These are phyloP conservation scores for Opisthocomus hoazin DNA, from an alignment of 2,113 vertebrate genomes.

Conservation along the genomic window DNA sequence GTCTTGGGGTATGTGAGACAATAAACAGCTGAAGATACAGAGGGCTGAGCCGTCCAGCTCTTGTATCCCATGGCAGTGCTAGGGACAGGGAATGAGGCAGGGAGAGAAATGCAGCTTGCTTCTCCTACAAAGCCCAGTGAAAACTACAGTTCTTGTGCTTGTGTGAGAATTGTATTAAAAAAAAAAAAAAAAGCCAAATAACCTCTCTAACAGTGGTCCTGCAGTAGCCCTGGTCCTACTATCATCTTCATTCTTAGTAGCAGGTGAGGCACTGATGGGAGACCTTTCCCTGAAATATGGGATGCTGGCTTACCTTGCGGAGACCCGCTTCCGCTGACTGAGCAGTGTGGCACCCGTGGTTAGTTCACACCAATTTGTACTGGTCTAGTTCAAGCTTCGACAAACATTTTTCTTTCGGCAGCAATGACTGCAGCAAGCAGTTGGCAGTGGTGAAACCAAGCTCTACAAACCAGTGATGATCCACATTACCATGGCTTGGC, in stretches of 20 bases:
- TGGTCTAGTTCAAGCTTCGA: not conserved
- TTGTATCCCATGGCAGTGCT: not conserved
- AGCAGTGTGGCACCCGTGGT: not conserved
- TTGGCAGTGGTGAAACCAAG: not conserved
- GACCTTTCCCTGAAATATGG: not conserved
- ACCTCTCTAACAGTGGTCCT: not conserved
- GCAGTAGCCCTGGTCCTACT: not conserved
- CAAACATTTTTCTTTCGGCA: not conserved
- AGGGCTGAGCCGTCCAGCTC: not conserved
- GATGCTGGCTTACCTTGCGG: not conserved
- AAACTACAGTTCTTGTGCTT: not conserved
- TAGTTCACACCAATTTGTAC: too few species aligned
- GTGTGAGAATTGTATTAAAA: not conserved
- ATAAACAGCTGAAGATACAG: not conserved
- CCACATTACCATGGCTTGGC: not conserved
- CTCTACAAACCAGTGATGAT: not conserved
- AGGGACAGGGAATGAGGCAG: not conserved
- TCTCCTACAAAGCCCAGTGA: not conserved
- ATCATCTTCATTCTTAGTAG: not conserved
- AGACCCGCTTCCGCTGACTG: not conserved
- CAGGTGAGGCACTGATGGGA: not conserved
- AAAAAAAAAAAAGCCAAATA: not conserved
- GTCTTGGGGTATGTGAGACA: not conserved
- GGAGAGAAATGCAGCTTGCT: not conserved
- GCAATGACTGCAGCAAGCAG: not conserved